Evolutionary conservation across 2,797 vertebrate species (phyloP), one percentile per base, ranked within the genome.

Genomic region (Eospalax fontanierii): DNA sequence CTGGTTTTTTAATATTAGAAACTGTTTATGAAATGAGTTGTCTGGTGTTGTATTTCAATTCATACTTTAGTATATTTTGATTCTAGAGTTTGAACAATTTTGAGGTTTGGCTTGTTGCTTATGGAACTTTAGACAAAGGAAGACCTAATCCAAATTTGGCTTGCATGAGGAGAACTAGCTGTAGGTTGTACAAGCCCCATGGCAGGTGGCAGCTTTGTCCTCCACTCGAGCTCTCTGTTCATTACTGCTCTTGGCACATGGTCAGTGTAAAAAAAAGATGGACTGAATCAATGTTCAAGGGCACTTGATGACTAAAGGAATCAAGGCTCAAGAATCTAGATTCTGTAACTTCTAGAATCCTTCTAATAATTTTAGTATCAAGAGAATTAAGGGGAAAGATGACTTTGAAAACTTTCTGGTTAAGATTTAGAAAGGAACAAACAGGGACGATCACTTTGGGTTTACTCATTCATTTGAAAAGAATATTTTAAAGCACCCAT

Each of bases 381-480:
- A 40, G 9, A 80, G 71, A 61, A 75, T 71, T 57, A 75, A 6
- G 89, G 74, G 10, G 1, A 88, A 74, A 54, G 6, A 14, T 6
- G 81, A 12, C 33, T 87, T 84, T 18, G 4, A 43, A 89, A 71
- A 28, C 24, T 61, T 90, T 81, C 59, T 22, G 8, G 3, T 71
- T 50, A 66, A 93, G 35, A 38, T 35, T 14, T 54, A 80, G 50
- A 90, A 71, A 78, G 65, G 26, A 91, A 85, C 12, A 59, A 73
- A 88, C 12, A 24, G 10, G 5, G 9, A n/a, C 33, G 12, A 43
- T 82, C 2, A 74, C 26, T 90, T 46, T 63, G 63, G 9, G 30
- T 89, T 83, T 79, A 21, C 16, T 74, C 40, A 50, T 79, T 87
- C 43, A 57, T 89, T 90, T 65, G 28, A 83, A 79, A 95, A 93